Evolutionary conservation across 2,797 vertebrate genomes (phyloP).

Genomic region (Amniataba percoides): DNA sequence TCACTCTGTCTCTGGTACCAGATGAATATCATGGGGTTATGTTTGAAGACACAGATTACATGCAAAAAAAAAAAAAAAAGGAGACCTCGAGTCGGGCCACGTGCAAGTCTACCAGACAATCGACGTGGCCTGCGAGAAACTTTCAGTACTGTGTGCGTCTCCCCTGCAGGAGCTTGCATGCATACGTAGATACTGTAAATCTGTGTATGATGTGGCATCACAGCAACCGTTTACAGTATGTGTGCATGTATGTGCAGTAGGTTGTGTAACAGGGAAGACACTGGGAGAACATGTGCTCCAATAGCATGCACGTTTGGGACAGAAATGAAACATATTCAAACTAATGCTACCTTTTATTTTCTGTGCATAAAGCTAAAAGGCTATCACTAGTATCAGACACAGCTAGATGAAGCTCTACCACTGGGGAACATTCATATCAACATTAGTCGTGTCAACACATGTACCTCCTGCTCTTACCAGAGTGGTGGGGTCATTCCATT

Average conservation of each 20-base stretch:
- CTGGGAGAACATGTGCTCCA: conserved; percentile 26
- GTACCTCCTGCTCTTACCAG: conserved; percentile 99
- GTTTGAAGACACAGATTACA: conserved; percentile 86
- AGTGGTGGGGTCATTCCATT: conserved; percentile 95
- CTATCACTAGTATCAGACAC: conserved; percentile 52
- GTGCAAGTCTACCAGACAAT: conserved; percentile 76
- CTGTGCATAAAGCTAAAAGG: conserved; percentile 21
- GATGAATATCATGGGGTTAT: conserved; percentile 65
- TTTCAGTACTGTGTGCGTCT: conserved; percentile 12
- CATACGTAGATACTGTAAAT: conserved; percentile 37
- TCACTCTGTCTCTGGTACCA: conserved; percentile 73
- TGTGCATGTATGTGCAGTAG: conserved; percentile 22
- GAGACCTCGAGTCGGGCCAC: conserved; percentile 79
- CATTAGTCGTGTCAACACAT: conserved; percentile 84
- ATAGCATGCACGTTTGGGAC: conserved; percentile 62
- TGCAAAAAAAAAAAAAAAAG: conserved; percentile 83
- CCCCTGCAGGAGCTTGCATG: conserved; percentile 54
- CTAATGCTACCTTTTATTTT: neutral
- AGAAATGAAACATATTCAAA: conserved; percentile 25
- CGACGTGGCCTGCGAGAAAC: conserved; percentile 45
- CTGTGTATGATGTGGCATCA: conserved; percentile 26
- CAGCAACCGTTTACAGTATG: conserved; percentile 30
- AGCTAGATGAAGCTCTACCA: conserved; percentile 55
- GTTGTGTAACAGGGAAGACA: conserved; percentile 27
- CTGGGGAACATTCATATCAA: conserved; percentile 55